Base-by-base conservation (phyloP, 2,113 vertebrate genomes). In the Triplophysa dalaica region DNA sequence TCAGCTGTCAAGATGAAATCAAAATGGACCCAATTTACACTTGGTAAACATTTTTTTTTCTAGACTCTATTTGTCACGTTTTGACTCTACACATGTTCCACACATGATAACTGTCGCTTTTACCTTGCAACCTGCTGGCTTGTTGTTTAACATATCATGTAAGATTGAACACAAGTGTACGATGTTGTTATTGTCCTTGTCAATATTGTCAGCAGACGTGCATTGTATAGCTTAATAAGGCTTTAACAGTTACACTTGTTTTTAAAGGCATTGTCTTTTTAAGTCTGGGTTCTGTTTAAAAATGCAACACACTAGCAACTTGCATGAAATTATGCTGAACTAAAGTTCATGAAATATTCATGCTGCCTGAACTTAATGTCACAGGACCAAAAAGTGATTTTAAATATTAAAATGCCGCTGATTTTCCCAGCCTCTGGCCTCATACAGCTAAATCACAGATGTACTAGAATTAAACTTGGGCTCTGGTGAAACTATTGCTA, bases 301-400 rank as follows among this genome's bases (percentile, higher is more conserved):
- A 87, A 88, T 87, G 80, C 82, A 89, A 78, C 0, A 12, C 69
- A 82, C 75, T 75, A 88, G 81, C 79, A 89, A 75, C 43, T 80
- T 80, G 19, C 75, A 85, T 78, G 70, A 73, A 80, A 85, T 83
- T 80, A 82, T 85, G 84, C 74, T 81, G 41, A 82, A 79, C 72
- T 0, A 2, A 81, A 84, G 75, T 67, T 86, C 80, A 78, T 86
- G 78, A 88, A 91, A 90, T 85, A 85, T 89, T 82, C 85, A 89
- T 87, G 80, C 67, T 69, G 72, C 65, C 82, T 84, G 17, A 75
- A 77, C 83, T 89, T 86, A 89, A 83, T 87, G 82, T 81, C 75
- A 85, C 76, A 68, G 82, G 83, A 83, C 84, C 81, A 81, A 87
- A 76, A 87, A 87, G 79, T 80, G 78, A 85, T 75, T 83, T 84